Base-by-base conservation (phyloP, 1,140 invertebrate species). In the Drosophila biarmipes region DNA sequence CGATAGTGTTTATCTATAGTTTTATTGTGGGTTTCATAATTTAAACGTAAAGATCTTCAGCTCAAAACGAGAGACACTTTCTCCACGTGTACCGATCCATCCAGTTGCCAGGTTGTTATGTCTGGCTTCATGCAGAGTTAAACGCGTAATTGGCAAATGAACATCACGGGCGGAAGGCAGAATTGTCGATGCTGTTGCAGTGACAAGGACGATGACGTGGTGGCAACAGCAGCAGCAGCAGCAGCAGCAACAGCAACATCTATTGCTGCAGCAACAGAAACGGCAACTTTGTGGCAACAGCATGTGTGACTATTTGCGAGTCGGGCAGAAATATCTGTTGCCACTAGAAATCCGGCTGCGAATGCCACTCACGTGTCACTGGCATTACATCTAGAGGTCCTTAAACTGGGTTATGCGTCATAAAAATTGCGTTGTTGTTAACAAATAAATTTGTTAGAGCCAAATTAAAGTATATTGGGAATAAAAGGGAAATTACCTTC, bases 121-220 rank as follows among this genome's bases (percentile, higher is more conserved):
- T 72, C 57, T 76, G 63, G 49, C 48, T 76, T 56, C 31, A 31
- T 54, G 43, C 51, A 45, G 73, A 49, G 73, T 35, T 63, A 48
- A 19, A 52, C 59, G 67, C 73, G 73, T 86, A 85, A 85, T 85
- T 85, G 81, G 81, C 63, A 80, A 86, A 80, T 85, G 77, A 80
- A 78, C 66, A 76, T 68, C 57, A 51, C 21, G 38, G 45, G 51
- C 49, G 48, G 45, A 7, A 5, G 66, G 24, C 51, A 21, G 31
- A 35, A 17, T 35, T 37, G 59, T 31, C 29, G 46, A 35, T 52
- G 46, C 19, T 64, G 40, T 52, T 61, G 67, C 21, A 62, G 43
- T 21, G 64, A 31, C 57, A 35, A 57, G 34, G 24, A 75, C 54
- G 67, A 85, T 87, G 82, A 87, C 62, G 58, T 29, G 43, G 78